Percentiles rank a stretch among this genome's conserved stretches.
Conservation (phyloP, 2,888 invertebrate genomes). For the Gandaritis pyraliata region DNA sequence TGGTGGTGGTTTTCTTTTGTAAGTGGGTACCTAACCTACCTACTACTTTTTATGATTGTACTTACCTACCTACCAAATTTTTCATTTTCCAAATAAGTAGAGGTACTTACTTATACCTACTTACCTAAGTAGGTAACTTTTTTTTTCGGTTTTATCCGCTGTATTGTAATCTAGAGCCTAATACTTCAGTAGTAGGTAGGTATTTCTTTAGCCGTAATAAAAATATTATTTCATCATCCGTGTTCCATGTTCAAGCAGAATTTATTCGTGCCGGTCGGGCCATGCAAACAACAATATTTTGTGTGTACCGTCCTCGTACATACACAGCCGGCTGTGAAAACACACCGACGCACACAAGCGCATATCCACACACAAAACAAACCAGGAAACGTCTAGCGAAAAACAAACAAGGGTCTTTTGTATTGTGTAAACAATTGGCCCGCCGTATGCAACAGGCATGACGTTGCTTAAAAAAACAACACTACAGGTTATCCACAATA, state of each 20-base stretch:
- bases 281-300: conserved; percentile 79
- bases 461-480: conserved; percentile 64
- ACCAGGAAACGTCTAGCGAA: conserved; percentile 85
- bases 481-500: conserved; percentile 66
- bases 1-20: no score
- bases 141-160: neutral
- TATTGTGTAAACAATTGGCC: conserved; percentile 83
- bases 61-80: no score
- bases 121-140: neutral
- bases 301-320: conserved; percentile 72
- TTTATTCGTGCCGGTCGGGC: conserved; percentile 67
- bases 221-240: conserved; percentile 48
- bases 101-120: no score
- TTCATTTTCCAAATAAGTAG: no score
- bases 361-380: conserved; percentile 78
- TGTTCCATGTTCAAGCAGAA: conserved; percentile 55
- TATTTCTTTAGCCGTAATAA: conserved; percentile 29
- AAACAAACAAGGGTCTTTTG: conserved; percentile 85
- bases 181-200: neutral
- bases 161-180: neutral
- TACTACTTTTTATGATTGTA: no score
- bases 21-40: no score
- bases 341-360: conserved; percentile 60
- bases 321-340: conserved; percentile 79
- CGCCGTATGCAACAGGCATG: conserved; percentile 82